Percentiles rank a stretch among this genome's conserved stretches.
Conservation (phyloP, 2,797 vertebrate species). For the Sebastes iracundus region DNA sequence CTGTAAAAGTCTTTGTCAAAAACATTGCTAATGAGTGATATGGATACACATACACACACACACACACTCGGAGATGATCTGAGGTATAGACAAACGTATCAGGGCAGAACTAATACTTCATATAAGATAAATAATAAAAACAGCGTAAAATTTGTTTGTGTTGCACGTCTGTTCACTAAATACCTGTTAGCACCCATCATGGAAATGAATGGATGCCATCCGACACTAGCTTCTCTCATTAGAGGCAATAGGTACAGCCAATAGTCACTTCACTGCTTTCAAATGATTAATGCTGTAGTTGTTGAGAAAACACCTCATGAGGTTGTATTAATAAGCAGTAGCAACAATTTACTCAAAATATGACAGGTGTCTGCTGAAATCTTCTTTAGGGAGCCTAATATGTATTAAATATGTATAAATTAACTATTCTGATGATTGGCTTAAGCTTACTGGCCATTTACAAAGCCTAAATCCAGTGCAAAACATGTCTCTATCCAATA, state of each 20-base stretch:
- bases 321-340: not conserved
- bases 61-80: not conserved
- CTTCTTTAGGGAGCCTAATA: not conserved
- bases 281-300: not conserved
- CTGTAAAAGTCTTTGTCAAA: not conserved
- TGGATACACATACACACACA: conserved; percentile 9
- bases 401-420: conserved; percentile 53
- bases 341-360: not conserved
- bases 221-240: not conserved
- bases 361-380: not conserved
- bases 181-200: not conserved
- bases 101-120: conserved; percentile 59
- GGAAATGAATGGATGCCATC: not conserved
- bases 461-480: conserved; percentile 30
- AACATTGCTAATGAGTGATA: conserved; percentile 13
- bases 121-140: conserved; percentile 1
- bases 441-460: conserved; percentile 9
- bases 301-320: not conserved
- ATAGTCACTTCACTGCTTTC: not conserved
- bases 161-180: not conserved
- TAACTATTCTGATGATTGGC: conserved; percentile 11
- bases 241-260: not conserved
- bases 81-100: conserved; percentile 46
- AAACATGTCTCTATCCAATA: conserved; percentile 2
- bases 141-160: not conserved